These are phyloP conservation scores for Gerris lacustris DNA, from an alignment of 2,888 invertebrate genomes.

Conservation along the genomic window DNA sequence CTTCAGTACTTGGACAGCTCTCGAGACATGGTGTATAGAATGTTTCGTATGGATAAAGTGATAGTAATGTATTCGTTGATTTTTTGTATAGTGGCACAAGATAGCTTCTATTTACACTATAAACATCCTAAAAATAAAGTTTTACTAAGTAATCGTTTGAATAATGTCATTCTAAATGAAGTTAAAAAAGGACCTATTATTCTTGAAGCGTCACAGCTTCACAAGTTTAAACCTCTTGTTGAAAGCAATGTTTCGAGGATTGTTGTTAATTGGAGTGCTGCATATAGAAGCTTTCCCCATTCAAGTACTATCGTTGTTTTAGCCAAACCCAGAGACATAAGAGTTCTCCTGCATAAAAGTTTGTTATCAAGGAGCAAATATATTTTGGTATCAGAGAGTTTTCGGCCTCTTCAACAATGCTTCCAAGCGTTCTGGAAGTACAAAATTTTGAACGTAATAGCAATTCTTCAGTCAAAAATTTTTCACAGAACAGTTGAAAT, in stretches of 20 bases:
- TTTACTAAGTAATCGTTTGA: too few relatives aligned
- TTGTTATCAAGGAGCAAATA: background rate
- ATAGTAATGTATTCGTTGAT: too few relatives aligned
- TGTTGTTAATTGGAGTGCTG: background rate
- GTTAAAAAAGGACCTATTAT: background rate
- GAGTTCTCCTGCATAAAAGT: background rate
- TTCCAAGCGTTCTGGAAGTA: slow-evolving; percentile 30
- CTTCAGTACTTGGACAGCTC: too few relatives aligned
- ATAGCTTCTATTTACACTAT: too few relatives aligned
- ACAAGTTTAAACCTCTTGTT: background rate
- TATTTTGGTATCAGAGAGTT: slow-evolving; percentile 18
- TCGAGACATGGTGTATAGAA: too few relatives aligned
- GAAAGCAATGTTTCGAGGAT: background rate
- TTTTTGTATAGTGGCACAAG: too few relatives aligned
- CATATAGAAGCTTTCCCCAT: background rate
- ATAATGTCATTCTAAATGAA: too few relatives aligned
- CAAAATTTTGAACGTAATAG: slow-evolving; percentile 31
- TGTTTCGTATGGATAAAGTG: too few relatives aligned
- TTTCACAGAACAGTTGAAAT: background rate
- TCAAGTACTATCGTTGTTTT: background rate
- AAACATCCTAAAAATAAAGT: too few relatives aligned
- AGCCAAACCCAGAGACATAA: background rate
- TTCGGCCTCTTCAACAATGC: slow-evolving; percentile 16
- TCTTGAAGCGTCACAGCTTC: background rate
- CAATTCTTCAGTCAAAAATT: slow-evolving; percentile 25